Evolutionary conservation across 2,113 vertebrate species (phyloP).

Genomic region (Struthidea cinerea): DNA sequence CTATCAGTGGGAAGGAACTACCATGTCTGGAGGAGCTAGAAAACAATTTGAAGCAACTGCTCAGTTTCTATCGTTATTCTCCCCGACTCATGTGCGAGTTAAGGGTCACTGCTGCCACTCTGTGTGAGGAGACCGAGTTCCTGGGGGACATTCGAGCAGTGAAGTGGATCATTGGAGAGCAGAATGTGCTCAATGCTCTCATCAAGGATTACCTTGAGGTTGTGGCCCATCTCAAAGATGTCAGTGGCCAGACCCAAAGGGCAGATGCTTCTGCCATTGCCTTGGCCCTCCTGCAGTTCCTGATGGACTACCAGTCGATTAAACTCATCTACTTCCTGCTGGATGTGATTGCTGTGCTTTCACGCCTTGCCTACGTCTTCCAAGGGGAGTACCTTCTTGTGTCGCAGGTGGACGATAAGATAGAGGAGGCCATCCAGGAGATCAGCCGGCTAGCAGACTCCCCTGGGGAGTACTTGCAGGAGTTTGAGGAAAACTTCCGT

Average conservation of each 20-base stretch:
- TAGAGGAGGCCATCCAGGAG: conserved; percentile 91
- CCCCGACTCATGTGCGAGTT: conserved; percentile 91
- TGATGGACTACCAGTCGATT: conserved; percentile 94
- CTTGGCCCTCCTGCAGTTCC: conserved; percentile 90
- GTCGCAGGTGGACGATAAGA: conserved; percentile 87
- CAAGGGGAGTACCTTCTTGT: conserved; percentile 90
- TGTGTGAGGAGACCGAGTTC: conserved; percentile 92
- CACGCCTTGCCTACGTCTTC: conserved; percentile 89
- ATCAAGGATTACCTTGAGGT: conserved; percentile 97
- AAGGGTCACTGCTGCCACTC: conserved; percentile 83
- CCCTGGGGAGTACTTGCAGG: conserved; percentile 91
- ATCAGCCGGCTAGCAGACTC: conserved; percentile 88
- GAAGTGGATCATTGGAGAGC: conserved; percentile 94
- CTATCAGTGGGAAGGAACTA: conserved; percentile 92
- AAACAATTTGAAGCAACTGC: conserved; percentile 92
- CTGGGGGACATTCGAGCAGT: conserved; percentile 91
- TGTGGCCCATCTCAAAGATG: conserved; percentile 89
- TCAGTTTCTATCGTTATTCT: conserved; percentile 95
- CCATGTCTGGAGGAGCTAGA: conserved; percentile 93
- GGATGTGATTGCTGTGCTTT: conserved; percentile 89
- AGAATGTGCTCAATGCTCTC: conserved; percentile 91
- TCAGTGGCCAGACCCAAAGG: conserved; percentile 91
- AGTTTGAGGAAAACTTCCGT: conserved; percentile 93
- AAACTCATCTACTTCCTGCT: conserved; percentile 96
- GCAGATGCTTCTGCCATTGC: conserved; percentile 90